Percentiles rank a stretch among this genome's conserved stretches.
Conservation (phyloP, 2,113 vertebrate species). For the Papio anubis region DNA sequence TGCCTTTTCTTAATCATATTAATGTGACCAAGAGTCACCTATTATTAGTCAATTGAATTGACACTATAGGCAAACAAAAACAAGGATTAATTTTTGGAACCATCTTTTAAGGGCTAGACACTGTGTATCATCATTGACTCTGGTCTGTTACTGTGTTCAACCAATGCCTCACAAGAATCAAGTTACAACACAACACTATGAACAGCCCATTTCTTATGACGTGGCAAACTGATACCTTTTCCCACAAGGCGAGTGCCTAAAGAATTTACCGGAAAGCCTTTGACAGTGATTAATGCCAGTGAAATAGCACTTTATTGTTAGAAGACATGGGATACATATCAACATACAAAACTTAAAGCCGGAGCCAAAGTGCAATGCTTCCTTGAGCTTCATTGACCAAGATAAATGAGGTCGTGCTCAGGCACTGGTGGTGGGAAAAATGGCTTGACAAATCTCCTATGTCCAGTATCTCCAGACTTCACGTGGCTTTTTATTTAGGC, state of each 20-base stretch:
- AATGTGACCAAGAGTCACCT: not conserved
- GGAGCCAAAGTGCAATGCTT: not conserved
- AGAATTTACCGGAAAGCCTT: slow-evolving; percentile 59
- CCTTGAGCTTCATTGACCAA: not conserved
- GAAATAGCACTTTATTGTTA: not conserved
- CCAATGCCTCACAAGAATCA: not conserved
- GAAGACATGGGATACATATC: not conserved
- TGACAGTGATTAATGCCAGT: not conserved
- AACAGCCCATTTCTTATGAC: not conserved
- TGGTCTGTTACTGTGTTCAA: not conserved
- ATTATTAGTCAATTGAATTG: not conserved
- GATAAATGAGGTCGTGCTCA: not conserved
- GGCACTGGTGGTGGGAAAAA: not conserved
- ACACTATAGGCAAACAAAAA: not conserved
- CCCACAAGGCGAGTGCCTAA: not conserved
- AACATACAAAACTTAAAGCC: not conserved
- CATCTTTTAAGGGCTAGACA: not conserved
- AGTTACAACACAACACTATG: not conserved
- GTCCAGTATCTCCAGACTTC: not conserved
- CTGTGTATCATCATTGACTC: not conserved
- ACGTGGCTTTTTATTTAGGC: not conserved
- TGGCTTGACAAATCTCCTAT: not conserved
- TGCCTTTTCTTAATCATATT: not conserved
- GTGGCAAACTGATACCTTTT: slow-evolving; percentile 13
- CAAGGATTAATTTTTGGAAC: not conserved